Conservation (phyloP, 2,113 vertebrate genomes). For the Campylomormyrus numenius region DNA sequence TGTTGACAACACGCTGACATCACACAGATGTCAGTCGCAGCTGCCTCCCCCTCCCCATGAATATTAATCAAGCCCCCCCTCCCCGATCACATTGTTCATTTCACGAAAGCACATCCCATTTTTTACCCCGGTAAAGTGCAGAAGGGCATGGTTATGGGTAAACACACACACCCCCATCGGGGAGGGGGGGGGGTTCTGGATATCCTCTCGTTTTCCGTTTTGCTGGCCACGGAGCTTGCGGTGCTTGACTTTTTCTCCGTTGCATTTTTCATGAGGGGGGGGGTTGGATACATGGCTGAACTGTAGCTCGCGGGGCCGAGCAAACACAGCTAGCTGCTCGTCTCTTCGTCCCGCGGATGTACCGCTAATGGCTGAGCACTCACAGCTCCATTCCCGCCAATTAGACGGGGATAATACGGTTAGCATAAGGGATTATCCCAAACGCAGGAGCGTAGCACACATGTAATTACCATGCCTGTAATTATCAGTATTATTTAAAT, state of each 20-base stretch:
- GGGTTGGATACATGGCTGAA: neutral
- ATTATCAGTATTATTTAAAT: slow-evolving; percentile 4
- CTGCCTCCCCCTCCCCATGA: slow-evolving; percentile 50
- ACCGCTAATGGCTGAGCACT: neutral
- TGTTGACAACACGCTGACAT: slow-evolving; percentile 64
- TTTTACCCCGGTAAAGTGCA: slow-evolving; percentile 3
- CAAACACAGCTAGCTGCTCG: neutral
- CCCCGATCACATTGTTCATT: slow-evolving; percentile 22
- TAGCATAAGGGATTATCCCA: neutral
- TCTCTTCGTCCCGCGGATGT: neutral
- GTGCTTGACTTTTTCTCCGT: neutral
- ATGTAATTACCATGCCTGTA: neutral
- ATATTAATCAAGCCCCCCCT: slow-evolving; percentile 39
- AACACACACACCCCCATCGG: neutral
- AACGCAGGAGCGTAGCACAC: neutral
- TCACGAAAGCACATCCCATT: neutral
- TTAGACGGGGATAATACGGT: neutral
- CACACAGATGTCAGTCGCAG: slow-evolving; percentile 61
- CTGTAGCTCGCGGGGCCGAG: neutral
- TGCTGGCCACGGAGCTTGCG: neutral
- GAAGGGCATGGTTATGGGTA: neutral
- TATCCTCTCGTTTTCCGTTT: neutral
- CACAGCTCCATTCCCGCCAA: neutral
- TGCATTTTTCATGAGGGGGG: neutral
- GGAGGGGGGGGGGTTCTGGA: too few relatives aligned